Conservation (phyloP, 2,113 vertebrate species). For the Dromas ardeola region DNA sequence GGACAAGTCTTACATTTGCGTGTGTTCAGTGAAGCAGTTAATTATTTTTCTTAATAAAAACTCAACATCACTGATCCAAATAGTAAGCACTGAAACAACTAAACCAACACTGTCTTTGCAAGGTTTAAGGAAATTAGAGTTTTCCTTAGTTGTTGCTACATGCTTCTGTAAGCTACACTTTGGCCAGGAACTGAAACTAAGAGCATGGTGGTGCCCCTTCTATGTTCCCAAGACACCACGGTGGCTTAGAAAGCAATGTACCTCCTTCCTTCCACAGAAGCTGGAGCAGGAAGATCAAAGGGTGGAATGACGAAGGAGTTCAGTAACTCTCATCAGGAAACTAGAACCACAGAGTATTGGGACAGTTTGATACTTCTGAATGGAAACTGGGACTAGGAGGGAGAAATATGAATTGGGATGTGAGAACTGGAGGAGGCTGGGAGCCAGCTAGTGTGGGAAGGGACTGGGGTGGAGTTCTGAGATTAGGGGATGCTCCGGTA, state of each 20-base stretch:
- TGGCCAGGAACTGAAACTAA: background rate
- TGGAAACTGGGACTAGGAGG: background rate
- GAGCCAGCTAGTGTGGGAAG: background rate
- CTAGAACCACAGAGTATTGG: background rate
- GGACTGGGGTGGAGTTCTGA: background rate
- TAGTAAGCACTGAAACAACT: background rate
- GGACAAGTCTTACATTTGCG: background rate
- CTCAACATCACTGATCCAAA: background rate
- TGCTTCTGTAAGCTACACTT: background rate
- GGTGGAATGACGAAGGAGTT: background rate
- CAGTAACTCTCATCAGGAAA: background rate
- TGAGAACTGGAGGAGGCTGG: background rate
- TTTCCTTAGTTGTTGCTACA: background rate
- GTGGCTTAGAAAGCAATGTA: background rate
- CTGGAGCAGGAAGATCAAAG: background rate
- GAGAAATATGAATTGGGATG: background rate
- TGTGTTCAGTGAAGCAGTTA: background rate
- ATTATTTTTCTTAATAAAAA: background rate
- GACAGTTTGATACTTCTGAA: background rate
- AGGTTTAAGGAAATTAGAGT: background rate
- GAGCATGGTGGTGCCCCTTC: background rate
- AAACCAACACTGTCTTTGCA: background rate
- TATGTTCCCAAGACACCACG: background rate
- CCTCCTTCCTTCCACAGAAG: background rate
- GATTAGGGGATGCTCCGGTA: background rate